Conservation (phyloP, 1,140 invertebrate species). For the Zaprionus ghesquierei region DNA sequence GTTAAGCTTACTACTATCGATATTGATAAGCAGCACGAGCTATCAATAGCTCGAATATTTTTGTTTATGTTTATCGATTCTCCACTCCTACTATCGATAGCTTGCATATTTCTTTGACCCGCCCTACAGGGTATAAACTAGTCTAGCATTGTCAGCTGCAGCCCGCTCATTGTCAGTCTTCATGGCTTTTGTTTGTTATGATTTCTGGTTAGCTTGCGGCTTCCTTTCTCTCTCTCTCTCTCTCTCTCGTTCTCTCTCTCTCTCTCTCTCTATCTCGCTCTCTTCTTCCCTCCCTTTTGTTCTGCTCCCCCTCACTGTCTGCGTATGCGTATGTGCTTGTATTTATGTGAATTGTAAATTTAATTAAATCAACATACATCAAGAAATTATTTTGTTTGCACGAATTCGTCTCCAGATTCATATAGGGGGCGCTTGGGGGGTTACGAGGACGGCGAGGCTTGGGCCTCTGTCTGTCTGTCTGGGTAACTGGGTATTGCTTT, state of each 20-base stretch:
- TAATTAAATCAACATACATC: conserved; percentile 49
- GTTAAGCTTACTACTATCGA: no score
- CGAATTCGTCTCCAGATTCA: conserved; percentile 18
- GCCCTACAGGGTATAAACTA: not conserved
- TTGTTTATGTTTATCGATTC: not conserved
- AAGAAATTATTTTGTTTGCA: conserved; percentile 36
- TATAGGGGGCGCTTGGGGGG: not conserved
- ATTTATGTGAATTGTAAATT: conserved; percentile 23
- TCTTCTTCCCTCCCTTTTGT: not conserved
- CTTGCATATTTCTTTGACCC: not conserved
- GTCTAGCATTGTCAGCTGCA: not conserved
- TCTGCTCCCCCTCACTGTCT: not conserved
- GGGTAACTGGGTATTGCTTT: conserved; percentile 28
- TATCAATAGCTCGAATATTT: not conserved
- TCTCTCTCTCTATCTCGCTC: not conserved
- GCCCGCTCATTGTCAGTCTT: not conserved
- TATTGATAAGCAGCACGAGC: not conserved
- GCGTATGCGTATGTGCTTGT: not conserved
- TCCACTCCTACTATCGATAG: not conserved
- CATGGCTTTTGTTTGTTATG: conserved; percentile 17
- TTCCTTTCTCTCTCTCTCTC: not conserved
- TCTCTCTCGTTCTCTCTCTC: not conserved
- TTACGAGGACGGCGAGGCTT: not conserved
- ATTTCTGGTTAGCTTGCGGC: conserved; percentile 3
- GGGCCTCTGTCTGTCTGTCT: not conserved